phyloP scores from a whole-genome alignment of 2,888 invertebrate genomes.

The Lampropteryx suffumata region DNA sequence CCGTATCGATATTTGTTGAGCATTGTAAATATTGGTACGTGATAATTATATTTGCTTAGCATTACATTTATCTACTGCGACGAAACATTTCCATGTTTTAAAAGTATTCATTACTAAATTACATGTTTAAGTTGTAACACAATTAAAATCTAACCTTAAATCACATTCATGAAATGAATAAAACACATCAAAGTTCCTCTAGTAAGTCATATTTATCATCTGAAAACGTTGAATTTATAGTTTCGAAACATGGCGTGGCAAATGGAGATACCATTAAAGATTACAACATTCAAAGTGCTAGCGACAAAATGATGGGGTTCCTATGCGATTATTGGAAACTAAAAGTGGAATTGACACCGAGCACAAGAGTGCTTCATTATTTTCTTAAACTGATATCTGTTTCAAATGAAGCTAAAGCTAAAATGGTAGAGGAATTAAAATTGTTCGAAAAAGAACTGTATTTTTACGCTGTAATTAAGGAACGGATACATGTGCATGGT shows the following conservation, averaged over 20 bases:
- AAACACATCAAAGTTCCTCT: not conserved
- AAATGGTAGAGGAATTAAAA: constrained; percentile 61
- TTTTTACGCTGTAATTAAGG: constrained; percentile 61
- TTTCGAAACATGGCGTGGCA: constrained; percentile 42
- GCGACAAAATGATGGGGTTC: constrained; percentile 72
- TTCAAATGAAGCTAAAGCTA: constrained; percentile 64
- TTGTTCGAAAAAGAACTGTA: constrained; percentile 61
- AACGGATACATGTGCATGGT: constrained; percentile 56
- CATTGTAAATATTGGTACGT: constrained; percentile 1
- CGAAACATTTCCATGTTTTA: constrained; percentile 2
- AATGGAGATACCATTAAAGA: constrained; percentile 40
- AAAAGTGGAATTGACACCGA: constrained; percentile 43
- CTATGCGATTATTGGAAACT: constrained; percentile 72
- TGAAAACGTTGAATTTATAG: constrained; percentile 53
- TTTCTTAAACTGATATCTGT: constrained; percentile 67
- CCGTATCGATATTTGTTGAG: not conserved
- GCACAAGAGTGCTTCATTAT: constrained; percentile 47
- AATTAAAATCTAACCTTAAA: not conserved
- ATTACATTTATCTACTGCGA: not conserved
- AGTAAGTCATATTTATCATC: constrained; percentile 38
- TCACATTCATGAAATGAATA: constrained; percentile 6
- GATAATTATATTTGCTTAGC: constrained; percentile 8
- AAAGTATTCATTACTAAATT: not conserved
- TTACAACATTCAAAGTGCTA: constrained; percentile 55
- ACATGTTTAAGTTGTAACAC: not conserved